Percentiles rank a stretch among this genome's conserved stretches.
These are phyloP conservation scores for Poeciliopsis retropinna DNA, from an alignment of 2,113 vertebrate genomes.

Conservation along the genomic window DNA sequence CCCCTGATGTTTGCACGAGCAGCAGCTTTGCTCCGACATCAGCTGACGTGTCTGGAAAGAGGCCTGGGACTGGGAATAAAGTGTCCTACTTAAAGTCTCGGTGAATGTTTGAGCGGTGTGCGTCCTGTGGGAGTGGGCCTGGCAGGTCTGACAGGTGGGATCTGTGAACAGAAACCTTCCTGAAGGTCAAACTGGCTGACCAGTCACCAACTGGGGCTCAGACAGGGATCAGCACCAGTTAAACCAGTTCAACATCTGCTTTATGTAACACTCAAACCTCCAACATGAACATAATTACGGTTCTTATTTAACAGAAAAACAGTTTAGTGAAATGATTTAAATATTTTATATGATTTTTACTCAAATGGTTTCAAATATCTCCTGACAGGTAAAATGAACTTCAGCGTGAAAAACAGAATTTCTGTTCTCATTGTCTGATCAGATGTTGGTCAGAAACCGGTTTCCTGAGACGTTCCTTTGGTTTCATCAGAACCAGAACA, in stretches of 20 bases:
- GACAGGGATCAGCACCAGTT: not conserved
- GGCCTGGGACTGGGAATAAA: not conserved
- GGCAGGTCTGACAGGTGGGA: not conserved
- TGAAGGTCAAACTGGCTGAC: not conserved
- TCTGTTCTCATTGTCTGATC: no score
- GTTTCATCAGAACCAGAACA: no score
- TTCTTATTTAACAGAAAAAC: no score
- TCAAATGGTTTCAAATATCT: no score
- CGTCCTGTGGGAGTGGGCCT: not conserved
- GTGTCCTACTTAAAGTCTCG: not conserved
- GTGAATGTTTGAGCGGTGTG: not conserved
- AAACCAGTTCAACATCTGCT: no score
- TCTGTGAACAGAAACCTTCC: not conserved
- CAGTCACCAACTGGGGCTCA: not conserved
- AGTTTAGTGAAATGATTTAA: no score
- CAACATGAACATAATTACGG: not conserved
- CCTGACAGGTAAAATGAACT: no score
- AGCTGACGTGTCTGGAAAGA: not conserved
- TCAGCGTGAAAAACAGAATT: no score
- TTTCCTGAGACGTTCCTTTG: no score
- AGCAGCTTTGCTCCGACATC: slow-evolving; percentile 5
- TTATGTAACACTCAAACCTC: no score
- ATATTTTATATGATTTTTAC: no score
- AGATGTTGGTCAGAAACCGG: no score
- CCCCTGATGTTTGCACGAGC: slow-evolving; percentile 20